These are phyloP conservation scores for Fringilla coelebs DNA, from an alignment of 2,797 vertebrate species.

Conservation along the genomic window DNA sequence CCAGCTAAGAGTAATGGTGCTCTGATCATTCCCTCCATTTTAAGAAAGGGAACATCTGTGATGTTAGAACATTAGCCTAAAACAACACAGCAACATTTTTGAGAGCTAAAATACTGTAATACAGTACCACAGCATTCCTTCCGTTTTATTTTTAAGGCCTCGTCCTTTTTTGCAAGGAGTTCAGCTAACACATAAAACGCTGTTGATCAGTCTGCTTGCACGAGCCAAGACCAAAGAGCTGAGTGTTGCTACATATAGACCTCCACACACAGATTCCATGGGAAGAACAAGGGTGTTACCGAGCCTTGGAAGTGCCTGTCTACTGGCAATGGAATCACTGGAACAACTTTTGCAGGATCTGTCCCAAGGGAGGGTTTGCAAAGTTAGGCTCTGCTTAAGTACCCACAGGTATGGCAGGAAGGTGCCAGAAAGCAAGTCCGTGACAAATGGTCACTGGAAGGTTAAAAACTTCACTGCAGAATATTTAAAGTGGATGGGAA, in stretches of 20 bases:
- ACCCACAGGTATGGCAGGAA: background rate
- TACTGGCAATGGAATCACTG: fast-evolving
- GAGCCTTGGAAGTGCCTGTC: background rate
- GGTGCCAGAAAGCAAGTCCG: background rate
- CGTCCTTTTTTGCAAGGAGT: background rate
- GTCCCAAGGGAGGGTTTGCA: background rate
- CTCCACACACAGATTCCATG: background rate
- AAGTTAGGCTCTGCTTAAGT: background rate
- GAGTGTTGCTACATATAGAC: fast-evolving
- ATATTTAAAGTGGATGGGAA: background rate
- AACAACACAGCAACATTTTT: constrained; percentile 14
- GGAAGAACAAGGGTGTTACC: background rate
- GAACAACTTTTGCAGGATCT: background rate
- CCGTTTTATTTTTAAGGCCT: constrained; percentile 28
- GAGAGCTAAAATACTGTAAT: background rate
- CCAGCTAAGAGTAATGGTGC: background rate
- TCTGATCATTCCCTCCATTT: background rate
- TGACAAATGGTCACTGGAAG: background rate
- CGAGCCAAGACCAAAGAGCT: background rate
- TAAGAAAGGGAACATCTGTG: background rate
- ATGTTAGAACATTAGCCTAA: background rate
- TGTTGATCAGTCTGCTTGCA: background rate
- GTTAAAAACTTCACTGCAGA: background rate
- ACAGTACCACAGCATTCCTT: background rate
- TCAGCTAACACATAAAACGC: background rate